These are phyloP conservation scores for Alviniconcha strummeri DNA, from an alignment of 2,888 invertebrate genomes.

Conservation along the genomic window DNA sequence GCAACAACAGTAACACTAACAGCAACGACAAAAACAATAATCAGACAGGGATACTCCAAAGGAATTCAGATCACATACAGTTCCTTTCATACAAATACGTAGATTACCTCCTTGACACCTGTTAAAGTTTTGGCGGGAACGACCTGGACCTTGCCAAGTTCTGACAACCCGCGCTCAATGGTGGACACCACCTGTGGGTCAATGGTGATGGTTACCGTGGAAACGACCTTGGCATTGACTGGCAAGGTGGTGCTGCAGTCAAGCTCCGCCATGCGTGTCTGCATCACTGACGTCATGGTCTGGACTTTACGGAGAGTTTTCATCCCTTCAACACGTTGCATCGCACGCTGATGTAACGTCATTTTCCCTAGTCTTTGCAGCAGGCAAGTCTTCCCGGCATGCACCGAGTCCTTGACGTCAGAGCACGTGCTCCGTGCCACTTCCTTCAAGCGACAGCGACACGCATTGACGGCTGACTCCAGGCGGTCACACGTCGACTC, in stretches of 20 bases:
- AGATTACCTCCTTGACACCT: no score
- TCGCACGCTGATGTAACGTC: background rate
- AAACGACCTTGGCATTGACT: background rate
- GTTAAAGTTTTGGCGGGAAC: background rate
- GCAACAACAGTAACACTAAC: no score
- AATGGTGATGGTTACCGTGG: background rate
- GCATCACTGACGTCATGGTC: background rate
- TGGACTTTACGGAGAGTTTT: background rate
- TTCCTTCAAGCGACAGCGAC: background rate
- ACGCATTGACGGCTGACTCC: background rate
- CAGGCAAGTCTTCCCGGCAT: background rate
- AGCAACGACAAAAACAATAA: no score
- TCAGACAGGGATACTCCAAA: no score
- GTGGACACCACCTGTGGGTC: background rate
- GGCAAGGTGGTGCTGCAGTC: background rate
- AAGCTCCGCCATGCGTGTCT: background rate
- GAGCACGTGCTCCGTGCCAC: background rate
- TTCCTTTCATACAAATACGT: no score
- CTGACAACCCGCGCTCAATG: background rate
- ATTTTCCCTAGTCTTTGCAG: background rate
- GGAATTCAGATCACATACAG: no score
- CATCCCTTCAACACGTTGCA: background rate
- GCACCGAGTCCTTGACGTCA: slow-evolving; percentile 4
- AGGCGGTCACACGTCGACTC: background rate
- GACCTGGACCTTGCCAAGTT: background rate